phyloP scores from a whole-genome alignment of 2,888 invertebrate genomes.

The Scrobipalpa atriplicella region DNA sequence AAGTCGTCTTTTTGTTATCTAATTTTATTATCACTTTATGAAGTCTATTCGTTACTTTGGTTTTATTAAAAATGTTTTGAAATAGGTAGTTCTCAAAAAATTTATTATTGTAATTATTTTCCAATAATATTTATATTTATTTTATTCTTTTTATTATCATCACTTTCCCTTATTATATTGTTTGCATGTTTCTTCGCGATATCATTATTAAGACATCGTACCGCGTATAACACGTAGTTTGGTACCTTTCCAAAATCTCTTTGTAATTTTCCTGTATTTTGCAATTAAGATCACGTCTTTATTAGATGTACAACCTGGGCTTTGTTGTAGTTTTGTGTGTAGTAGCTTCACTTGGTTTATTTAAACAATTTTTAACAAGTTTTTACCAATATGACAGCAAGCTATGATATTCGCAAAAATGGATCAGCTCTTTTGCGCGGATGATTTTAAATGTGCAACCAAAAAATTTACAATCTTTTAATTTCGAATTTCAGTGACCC shows the following conservation, averaged over 20 bases:
- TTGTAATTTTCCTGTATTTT: constrained; percentile 69
- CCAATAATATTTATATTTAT: not conserved
- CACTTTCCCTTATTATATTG: not conserved
- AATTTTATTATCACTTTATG: constrained; percentile 28
- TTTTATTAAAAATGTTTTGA: too few relatives aligned
- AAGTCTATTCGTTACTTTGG: too few relatives aligned
- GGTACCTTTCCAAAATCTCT: constrained; percentile 45
- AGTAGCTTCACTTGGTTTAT: constrained; percentile 6
- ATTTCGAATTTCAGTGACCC: constrained; percentile 79
- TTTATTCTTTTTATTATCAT: not conserved
- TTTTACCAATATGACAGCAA: too few relatives aligned
- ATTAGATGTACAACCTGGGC: not conserved
- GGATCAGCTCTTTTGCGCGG: not conserved
- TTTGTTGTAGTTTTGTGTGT: constrained; percentile 22
- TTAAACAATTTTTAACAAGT: too few relatives aligned
- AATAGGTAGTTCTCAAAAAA: too few relatives aligned
- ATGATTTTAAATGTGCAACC: not conserved
- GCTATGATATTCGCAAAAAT: too few relatives aligned
- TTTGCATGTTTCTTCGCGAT: constrained; percentile 64
- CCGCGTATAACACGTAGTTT: constrained; percentile 72
- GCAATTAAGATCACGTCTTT: constrained; percentile 35
- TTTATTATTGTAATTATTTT: too few relatives aligned
- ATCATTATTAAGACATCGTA: constrained; percentile 78
- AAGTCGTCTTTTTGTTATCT: constrained; percentile 60
- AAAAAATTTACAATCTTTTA: not conserved